Base-by-base conservation (phyloP, 2,888 invertebrate species). In the Incurvaria masculella region DNA sequence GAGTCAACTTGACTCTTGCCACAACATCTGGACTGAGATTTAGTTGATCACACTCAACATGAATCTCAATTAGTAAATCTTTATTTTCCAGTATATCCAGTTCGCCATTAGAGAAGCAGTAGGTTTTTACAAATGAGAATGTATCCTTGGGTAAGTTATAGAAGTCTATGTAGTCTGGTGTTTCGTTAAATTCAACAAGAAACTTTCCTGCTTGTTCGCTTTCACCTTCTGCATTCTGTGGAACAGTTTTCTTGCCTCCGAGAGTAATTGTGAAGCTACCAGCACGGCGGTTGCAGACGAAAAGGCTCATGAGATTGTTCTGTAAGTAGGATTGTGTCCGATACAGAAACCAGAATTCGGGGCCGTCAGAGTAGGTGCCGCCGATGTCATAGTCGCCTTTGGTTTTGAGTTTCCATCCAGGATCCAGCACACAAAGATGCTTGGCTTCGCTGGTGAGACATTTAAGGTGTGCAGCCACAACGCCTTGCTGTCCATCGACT, bases 291-390 rank as follows among this genome's bases (percentile, higher is more conserved):
- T 69, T 61, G 44, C 65, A 62, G 0, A 71, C 66, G 62, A 72
- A 75, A 46, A 78, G 52, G 52, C 66, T 74, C 1, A 78, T 55
- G 42, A 76, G 51, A 47, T 63, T 68, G 33, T 59, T 49, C 33
- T 8, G 64, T 66, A 5, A 66, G 67, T 44, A 65, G 66, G 4
- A 56, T 38, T 3, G 68, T 62, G 68, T 66, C 33, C 64, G 61
- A 20, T 54, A 68, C 47, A 64, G 71, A 51, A 78, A 78, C 73
- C 73, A 75, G 14, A 72, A 56, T 3, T 74, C 72, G 10, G 72
- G 56, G 1, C 55, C 49, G 1, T 57, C 57, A 2, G 56, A 55
- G 47, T 68, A 69, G 23, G 69, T 68, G 21, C 74, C 76, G 23
- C 76, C 76, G 23, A 78, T 70, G 42, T 72, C 67, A 54, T 64